Evolutionary conservation across 2,888 invertebrate genomes (phyloP).

Genomic region (Agapetus fuscipes): DNA sequence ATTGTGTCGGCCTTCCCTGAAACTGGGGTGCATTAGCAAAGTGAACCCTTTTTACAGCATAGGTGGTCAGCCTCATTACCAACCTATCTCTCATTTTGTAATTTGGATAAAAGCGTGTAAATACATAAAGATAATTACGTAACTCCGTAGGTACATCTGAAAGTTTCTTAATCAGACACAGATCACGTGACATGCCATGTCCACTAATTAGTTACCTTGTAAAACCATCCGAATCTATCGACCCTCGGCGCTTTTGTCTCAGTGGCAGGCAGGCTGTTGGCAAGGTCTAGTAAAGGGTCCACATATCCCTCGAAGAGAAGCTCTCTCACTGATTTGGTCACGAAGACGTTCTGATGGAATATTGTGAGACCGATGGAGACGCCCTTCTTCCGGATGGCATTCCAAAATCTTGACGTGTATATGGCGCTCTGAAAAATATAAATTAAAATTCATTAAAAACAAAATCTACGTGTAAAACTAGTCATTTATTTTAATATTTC

Average conservation of each 20-base stretch:
- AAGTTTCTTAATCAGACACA: too few relatives aligned
- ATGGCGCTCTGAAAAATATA: constrained; percentile 44
- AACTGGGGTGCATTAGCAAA: too few relatives aligned
- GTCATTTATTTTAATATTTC: neutral
- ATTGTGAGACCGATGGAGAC: constrained; percentile 50
- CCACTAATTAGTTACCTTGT: too few relatives aligned
- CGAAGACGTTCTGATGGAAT: constrained; percentile 45
- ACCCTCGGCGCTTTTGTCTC: constrained; percentile 49
- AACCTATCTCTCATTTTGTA: too few relatives aligned
- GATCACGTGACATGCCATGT: too few relatives aligned
- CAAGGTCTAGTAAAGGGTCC: constrained; percentile 61
- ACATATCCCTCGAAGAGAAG: constrained; percentile 73
- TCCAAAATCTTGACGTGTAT: constrained; percentile 50
- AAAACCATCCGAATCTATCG: constrained; percentile 84
- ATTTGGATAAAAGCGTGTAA: too few relatives aligned
- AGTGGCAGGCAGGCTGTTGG: constrained; percentile 47
- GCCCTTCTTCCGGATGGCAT: constrained; percentile 44
- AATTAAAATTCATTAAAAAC: constrained; percentile 3
- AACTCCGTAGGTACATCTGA: too few relatives aligned
- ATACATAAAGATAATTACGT: too few relatives aligned
- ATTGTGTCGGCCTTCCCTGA: too few relatives aligned
- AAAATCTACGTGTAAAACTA: neutral
- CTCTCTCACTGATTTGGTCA: constrained; percentile 56
- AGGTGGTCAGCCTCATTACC: too few relatives aligned
- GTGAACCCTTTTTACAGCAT: too few relatives aligned